A percentile compares a stretch with the other conserved stretches of the same genome.
Evolutionary conservation across 2,797 vertebrate genomes (phyloP).

Genomic region (Tragelaphus oryx): DNA sequence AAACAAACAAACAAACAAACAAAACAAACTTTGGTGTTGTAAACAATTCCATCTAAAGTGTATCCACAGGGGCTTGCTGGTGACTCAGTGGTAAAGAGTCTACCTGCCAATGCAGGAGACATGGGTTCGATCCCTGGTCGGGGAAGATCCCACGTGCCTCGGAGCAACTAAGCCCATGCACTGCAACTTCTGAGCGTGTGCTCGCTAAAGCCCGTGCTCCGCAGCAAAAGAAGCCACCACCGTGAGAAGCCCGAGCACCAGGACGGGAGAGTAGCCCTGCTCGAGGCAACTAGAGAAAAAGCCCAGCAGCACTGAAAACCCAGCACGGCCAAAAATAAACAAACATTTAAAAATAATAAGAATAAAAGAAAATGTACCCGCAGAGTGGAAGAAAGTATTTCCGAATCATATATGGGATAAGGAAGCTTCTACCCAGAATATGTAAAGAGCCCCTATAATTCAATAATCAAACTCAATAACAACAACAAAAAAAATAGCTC

Average conservation of each 20-base stretch:
- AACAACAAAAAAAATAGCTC: neutral
- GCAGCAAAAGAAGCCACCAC: neutral
- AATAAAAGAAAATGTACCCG: neutral
- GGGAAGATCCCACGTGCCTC: neutral
- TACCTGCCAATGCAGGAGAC: neutral
- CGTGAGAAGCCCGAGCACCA: neutral
- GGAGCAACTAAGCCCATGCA: neutral
- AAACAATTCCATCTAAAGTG: neutral
- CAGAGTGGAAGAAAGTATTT: neutral
- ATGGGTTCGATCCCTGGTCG: neutral
- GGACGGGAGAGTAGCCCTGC: neutral
- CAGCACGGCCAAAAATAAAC: neutral
- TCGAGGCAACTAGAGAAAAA: neutral
- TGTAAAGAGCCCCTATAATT: neutral
- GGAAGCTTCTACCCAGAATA: neutral
- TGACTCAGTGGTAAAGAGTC: neutral
- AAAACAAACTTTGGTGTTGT: no score
- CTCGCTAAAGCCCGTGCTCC: accelerated
- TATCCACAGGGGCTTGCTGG: neutral
- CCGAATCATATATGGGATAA: neutral
- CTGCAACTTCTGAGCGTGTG: accelerated
- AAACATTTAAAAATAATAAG: neutral
- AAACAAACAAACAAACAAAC: no score
- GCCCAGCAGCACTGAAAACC: neutral
- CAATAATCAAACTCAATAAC: neutral